Conservation (phyloP, 2,888 invertebrate species). For the Sussaba pulchella region DNA sequence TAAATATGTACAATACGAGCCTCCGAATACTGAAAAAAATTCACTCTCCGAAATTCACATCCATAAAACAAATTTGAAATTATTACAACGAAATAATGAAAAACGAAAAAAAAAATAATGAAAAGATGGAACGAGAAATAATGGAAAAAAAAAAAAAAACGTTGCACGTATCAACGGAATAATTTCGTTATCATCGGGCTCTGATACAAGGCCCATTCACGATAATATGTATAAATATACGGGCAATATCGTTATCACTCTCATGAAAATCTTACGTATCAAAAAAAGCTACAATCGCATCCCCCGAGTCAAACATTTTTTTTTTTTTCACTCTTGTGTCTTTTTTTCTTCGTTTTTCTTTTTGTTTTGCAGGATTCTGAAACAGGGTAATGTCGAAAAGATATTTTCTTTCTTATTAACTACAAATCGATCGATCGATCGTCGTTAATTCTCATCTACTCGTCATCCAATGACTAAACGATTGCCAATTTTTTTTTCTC, state of each 20-base stretch:
- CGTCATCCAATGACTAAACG: neutral
- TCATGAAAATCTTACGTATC: conserved; percentile 43
- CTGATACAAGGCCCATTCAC: conserved; percentile 16
- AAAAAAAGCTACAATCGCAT: conserved; percentile 28
- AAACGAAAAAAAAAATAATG: neutral
- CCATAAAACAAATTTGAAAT: neutral
- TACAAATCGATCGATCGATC: neutral
- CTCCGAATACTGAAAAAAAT: conserved; percentile 47
- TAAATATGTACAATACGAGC: conserved; percentile 48
- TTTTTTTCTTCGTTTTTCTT: no score
- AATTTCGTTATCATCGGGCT: conserved; percentile 16
- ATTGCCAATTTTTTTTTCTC: neutral
- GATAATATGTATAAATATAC: no score
- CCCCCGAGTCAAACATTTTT: no score
- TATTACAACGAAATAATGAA: conserved; percentile 18
- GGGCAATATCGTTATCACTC: conserved; percentile 33
- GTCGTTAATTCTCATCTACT: neutral
- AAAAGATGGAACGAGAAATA: no score
- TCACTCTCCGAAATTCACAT: conserved; percentile 5
- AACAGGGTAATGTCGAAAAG: conserved; percentile 21
- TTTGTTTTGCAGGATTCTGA: no score
- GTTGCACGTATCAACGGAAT: conserved; percentile 18
- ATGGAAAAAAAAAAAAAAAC: neutral
- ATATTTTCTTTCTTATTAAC: conserved; percentile 3
- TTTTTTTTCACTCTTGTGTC: no score